These are phyloP conservation scores for Patella pellucida DNA, from an alignment of 2,888 invertebrate species.

Conservation along the genomic window DNA sequence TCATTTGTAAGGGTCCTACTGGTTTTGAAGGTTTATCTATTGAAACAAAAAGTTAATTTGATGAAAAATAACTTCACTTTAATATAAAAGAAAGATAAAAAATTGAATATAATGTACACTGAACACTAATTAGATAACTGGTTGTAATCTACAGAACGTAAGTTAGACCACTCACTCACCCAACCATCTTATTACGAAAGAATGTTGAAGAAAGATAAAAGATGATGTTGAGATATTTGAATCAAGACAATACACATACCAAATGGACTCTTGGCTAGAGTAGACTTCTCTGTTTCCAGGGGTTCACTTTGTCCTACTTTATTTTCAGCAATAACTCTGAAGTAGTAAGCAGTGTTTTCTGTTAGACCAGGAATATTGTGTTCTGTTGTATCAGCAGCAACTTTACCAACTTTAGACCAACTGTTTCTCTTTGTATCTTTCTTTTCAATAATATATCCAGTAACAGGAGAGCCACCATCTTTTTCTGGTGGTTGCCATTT, in stretches of 20 bases:
- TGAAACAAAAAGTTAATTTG: background rate
- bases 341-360: conserved; percentile 56
- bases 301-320: conserved; percentile 89
- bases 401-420: conserved; percentile 43
- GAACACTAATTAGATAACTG: background rate
- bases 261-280: conserved; percentile 81
- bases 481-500: conserved; percentile 66
- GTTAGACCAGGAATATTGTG: conserved; percentile 39
- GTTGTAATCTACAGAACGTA: background rate
- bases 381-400: conserved; percentile 33
- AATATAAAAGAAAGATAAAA: too few relatives aligned
- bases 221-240: too few relatives aligned
- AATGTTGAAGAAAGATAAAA: too few relatives aligned
- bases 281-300: conserved; percentile 56
- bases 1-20: conserved; percentile 82
- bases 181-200: too few relatives aligned
- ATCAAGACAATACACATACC: conserved; percentile 74
- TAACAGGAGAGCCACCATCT: conserved; percentile 57
- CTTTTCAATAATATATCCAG: conserved; percentile 54
- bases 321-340: conserved; percentile 65
- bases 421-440: conserved; percentile 36
- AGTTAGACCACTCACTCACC: too few relatives aligned
- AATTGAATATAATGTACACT: too few relatives aligned
- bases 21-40: conserved; percentile 90
- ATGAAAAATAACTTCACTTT: too few relatives aligned